These are phyloP conservation scores for Ephestia elutella DNA, from an alignment of 1,140 invertebrate species.

Conservation along the genomic window DNA sequence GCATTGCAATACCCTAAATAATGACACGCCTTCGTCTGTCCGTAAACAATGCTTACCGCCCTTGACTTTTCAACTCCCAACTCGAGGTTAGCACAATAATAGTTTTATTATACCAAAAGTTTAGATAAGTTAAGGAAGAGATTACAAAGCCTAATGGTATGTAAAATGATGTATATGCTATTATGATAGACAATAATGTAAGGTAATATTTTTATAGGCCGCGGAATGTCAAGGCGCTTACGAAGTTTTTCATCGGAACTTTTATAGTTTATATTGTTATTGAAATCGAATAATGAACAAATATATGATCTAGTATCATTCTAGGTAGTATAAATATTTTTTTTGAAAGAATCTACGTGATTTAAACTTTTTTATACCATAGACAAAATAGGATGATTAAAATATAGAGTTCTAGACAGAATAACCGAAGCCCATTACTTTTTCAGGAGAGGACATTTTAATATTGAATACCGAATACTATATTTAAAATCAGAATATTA, in stretches of 20 bases:
- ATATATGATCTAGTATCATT: too few species aligned
- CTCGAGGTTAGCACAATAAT: neutral
- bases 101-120: slow-evolving; percentile 2
- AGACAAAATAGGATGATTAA: too few species aligned
- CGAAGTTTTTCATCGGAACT: neutral
- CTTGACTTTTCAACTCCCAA: neutral
- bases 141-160: neutral
- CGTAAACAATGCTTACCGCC: neutral
- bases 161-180: neutral
- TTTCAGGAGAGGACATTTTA: too few species aligned
- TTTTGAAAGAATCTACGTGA: too few species aligned
- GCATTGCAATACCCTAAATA: neutral
- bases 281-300: neutral
- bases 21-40: slow-evolving; percentile 3
- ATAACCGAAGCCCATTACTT: too few species aligned
- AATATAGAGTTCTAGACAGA: too few species aligned
- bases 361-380: too few species aligned
- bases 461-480: too few species aligned
- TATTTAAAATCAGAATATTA: too few species aligned
- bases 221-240: neutral
- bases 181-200: neutral
- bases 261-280: neutral
- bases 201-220: neutral
- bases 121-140: slow-evolving; percentile 2
- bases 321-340: too few species aligned